Evolutionary conservation across 1,140 invertebrate species (phyloP), one percentile per base, ranked within the genome.

Genomic region (Lordiphosa clarofinis): DNA sequence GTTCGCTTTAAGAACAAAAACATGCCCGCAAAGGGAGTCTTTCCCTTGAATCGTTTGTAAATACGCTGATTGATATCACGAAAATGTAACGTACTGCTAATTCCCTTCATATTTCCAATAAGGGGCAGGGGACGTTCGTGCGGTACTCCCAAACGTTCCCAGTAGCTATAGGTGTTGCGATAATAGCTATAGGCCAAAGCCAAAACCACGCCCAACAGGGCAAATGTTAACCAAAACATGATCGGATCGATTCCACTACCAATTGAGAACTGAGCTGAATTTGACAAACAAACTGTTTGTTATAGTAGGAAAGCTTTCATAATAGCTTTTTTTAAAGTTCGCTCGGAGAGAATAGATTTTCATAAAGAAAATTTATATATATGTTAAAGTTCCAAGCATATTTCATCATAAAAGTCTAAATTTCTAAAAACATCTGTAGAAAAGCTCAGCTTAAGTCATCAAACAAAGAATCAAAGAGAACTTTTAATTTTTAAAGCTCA

Each of bases 71-170:
- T 68, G 0, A 82, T 52, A 19, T 82, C 76, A 0, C 76, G 59
- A 24, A 82, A 62, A 31, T 82, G 71, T 9, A 50, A 58, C 3
- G 46, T 58, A 0, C 13, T 9, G 0, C 76, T 71, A 2, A 82
- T 11, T 15, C 73, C 79, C 11, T 49, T 57, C 36, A 89, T 61
- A 31, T 89, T 90, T 4, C 89, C 89, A 11, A 88, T 11, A 0
- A 87, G 33, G 0, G 88, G 78, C 7, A 59, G 37, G 0, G 89
- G 89, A 0, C 47, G 38, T 1, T 90, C 66, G 13, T 87, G 81
- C 0, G 79, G 84, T 1, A 91, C 79, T 5, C 89, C 87, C 15
- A 64, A 82, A 6, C 52, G 60, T 39, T 76, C 66, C 90, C 90
- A 91, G 58, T 87, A 87, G 0, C 69, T 89, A 59, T 89, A 78